phyloP scores from a whole-genome alignment of 1,140 invertebrate species.

The Apis dorsata region DNA sequence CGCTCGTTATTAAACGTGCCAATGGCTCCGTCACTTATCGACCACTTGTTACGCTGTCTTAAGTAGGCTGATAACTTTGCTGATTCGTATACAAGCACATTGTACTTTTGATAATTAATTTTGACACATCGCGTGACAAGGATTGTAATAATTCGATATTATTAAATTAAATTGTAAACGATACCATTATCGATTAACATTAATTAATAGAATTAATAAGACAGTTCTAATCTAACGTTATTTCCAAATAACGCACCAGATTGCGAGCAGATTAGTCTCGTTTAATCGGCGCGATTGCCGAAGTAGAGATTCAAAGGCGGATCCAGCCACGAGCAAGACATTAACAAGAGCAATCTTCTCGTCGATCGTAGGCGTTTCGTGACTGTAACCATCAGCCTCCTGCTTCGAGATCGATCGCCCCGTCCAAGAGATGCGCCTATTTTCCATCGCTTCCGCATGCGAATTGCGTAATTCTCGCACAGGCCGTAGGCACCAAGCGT shows the following conservation, averaged over 20 bases:
- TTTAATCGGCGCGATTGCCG: not conserved
- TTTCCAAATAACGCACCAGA: not conserved
- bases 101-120: too few relatives aligned
- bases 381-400: conserved; percentile 18
- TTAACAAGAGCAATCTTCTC: conserved; percentile 2
- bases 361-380: conserved; percentile 19
- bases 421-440: conserved; percentile 27
- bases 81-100: too few relatives aligned
- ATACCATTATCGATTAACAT: too few relatives aligned
- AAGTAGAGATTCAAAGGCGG: not conserved
- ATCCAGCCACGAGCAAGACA: conserved; percentile 2
- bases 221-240: too few relatives aligned
- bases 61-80: too few relatives aligned
- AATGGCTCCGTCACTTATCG: too few relatives aligned
- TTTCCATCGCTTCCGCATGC: conserved; percentile 43
- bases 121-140: too few relatives aligned
- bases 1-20: too few relatives aligned
- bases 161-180: too few relatives aligned
- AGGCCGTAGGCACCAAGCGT: conserved; percentile 1
- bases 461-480: conserved; percentile 57
- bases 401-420: not conserved
- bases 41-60: too few relatives aligned
- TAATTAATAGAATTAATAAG: too few relatives aligned
- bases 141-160: too few relatives aligned
- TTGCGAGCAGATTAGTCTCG: not conserved